These are phyloP conservation scores for Oscheius onirici DNA, from an alignment of 2,888 invertebrate genomes.

Conservation along the genomic window DNA sequence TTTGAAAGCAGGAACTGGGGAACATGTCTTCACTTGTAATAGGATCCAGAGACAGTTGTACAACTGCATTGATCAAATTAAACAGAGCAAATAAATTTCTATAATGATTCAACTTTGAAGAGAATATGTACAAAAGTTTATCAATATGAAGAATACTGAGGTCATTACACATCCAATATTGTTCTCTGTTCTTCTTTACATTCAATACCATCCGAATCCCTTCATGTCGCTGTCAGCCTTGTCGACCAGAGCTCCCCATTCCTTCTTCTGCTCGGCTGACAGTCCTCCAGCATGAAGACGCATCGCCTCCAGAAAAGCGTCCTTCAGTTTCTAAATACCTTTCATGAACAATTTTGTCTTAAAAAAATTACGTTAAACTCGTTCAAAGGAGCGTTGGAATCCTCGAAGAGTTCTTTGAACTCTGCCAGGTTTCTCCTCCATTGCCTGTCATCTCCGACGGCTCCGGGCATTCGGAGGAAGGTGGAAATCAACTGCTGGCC, in stretches of 20 bases:
- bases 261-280: conserved; percentile 62
- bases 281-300: conserved; percentile 61
- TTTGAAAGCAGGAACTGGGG: conserved; percentile 51
- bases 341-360: background rate
- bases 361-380: conserved; percentile 50
- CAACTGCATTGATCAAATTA: conserved; percentile 36
- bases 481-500: conserved; percentile 49
- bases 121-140: too few species aligned
- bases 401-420: conserved; percentile 63
- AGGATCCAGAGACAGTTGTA: conserved; percentile 45
- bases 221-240: conserved; percentile 63
- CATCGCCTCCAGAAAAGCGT: conserved; percentile 61
- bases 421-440: conserved; percentile 52
- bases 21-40: conserved; percentile 50
- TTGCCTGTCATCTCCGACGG: conserved; percentile 51
- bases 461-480: conserved; percentile 45
- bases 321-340: conserved; percentile 37
- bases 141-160: conserved; percentile 5
- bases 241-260: conserved; percentile 58
- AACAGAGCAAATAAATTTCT: conserved; percentile 11
- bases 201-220: conserved; percentile 56
- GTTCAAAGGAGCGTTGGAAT: conserved; percentile 52
- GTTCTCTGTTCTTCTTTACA: background rate
- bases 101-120: too few species aligned
- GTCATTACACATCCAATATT: background rate